phyloP scores from a whole-genome alignment of 2,113 vertebrate genomes.

The Himantopus leucocephalus region DNA sequence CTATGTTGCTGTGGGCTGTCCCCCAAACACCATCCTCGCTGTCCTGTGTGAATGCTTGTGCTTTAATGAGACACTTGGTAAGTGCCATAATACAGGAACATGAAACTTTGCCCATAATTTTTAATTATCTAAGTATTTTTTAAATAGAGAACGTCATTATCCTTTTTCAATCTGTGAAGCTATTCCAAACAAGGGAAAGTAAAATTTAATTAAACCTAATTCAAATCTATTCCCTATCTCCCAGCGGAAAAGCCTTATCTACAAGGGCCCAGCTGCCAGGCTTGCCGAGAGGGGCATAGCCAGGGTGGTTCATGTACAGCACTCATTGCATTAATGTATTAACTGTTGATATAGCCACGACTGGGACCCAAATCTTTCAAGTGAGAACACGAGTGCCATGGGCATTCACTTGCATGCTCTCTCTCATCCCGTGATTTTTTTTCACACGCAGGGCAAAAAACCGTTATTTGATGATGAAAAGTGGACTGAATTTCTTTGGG shows the following conservation, averaged over 20 bases:
- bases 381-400: neutral
- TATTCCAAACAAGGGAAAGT: neutral
- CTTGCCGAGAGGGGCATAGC: neutral
- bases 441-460: neutral
- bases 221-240: neutral
- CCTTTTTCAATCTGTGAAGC: neutral
- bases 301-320: neutral
- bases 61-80: neutral
- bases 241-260: slow-evolving; percentile 25
- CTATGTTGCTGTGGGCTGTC: neutral
- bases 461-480: neutral
- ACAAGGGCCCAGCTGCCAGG: slow-evolving; percentile 9
- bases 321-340: neutral
- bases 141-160: neutral
- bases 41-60: neutral
- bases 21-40: rapidly evolving
- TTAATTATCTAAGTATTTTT: neutral
- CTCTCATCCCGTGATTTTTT: neutral
- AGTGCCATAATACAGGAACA: neutral
- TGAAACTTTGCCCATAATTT: neutral
- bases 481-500: neutral
- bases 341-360: neutral
- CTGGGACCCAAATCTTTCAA: neutral
- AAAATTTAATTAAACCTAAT: slow-evolving; percentile 37
- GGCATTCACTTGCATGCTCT: neutral